Evolutionary conservation across 2,888 invertebrate species (phyloP).

Genomic region (Fragum fragum): DNA sequence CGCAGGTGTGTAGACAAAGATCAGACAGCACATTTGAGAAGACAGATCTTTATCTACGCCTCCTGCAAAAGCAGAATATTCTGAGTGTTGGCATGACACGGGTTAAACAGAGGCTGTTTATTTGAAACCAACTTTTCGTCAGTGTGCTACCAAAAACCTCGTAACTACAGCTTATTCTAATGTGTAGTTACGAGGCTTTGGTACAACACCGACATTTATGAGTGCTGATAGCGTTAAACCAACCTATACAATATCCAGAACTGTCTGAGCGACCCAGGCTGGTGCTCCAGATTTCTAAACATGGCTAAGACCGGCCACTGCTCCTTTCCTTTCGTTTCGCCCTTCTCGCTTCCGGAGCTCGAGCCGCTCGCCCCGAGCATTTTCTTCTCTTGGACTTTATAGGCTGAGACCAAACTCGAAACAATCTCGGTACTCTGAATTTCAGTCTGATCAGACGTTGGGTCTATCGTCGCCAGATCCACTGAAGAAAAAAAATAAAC

Average conservation of each 20-base stretch:
- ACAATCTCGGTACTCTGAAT: slow-evolving; percentile 97
- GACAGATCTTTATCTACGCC: too few species aligned
- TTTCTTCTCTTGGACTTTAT: slow-evolving; percentile 38
- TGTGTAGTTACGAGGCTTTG: too few species aligned
- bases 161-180: too few species aligned
- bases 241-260: slow-evolving; percentile 76
- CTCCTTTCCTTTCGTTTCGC: slow-evolving; percentile 49
- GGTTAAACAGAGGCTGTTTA: too few species aligned
- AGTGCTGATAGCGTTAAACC: not conserved
- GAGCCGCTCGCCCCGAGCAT: slow-evolving; percentile 22
- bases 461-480: slow-evolving; percentile 92
- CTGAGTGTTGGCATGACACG: too few species aligned
- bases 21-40: too few species aligned
- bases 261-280: slow-evolving; percentile 72
- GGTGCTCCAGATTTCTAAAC: slow-evolving; percentile 67
- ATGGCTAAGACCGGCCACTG: slow-evolving; percentile 69
- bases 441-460: slow-evolving; percentile 95
- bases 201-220: too few species aligned
- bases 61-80: too few species aligned
- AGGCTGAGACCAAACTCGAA: slow-evolving; percentile 89
- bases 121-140: too few species aligned
- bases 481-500: too few species aligned
- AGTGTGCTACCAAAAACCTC: too few species aligned
- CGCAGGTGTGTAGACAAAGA: too few species aligned
- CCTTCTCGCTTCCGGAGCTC: slow-evolving; percentile 34